Percentiles rank a stretch among this genome's conserved stretches.
Conservation (phyloP, 2,113 vertebrate species). For the Atlantisia rogersi region DNA sequence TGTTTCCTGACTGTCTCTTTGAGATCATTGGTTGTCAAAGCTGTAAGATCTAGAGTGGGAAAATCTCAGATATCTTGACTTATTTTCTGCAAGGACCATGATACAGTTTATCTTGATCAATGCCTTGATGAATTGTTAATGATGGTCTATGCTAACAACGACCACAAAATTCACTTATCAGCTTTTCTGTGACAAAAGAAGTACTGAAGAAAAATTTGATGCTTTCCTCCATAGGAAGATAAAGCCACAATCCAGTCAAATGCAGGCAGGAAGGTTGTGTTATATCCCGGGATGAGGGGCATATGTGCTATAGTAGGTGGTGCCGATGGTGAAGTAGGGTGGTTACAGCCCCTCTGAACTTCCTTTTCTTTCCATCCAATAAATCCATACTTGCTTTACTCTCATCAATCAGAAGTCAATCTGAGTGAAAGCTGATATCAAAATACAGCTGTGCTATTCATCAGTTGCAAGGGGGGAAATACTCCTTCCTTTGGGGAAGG, state of each 20-base stretch:
- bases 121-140: neutral
- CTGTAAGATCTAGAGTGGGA: neutral
- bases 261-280: neutral
- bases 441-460: neutral
- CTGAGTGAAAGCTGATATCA: neutral
- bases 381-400: neutral
- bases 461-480: neutral
- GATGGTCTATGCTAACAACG: neutral
- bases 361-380: neutral
- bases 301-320: accelerated
- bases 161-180: neutral
- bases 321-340: neutral
- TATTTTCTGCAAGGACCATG: neutral
- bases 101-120: neutral
- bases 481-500: neutral
- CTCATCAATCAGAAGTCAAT: neutral
- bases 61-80: neutral
- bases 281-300: neutral
- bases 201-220: neutral
- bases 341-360: neutral
- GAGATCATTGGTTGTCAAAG: neutral
- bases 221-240: neutral
- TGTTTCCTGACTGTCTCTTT: neutral
- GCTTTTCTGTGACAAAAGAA: neutral
- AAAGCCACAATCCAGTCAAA: neutral